These are phyloP conservation scores for Emberiza fucata DNA, from an alignment of 2,113 vertebrate genomes.

Conservation along the genomic window DNA sequence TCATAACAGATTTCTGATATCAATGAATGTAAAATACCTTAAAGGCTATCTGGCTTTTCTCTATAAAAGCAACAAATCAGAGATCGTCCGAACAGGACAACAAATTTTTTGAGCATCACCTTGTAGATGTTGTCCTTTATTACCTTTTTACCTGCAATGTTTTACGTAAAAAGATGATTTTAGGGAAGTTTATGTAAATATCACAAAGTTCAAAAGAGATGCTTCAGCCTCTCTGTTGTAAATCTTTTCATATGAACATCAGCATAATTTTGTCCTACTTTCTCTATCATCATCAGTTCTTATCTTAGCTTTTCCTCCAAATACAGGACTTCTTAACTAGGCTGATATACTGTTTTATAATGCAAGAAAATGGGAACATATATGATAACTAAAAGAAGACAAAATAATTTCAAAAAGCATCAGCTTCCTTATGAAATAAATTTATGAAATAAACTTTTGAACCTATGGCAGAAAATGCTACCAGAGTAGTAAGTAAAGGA, in stretches of 20 bases:
- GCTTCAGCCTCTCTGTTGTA: neutral
- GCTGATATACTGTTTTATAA: neutral
- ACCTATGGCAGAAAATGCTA: neutral
- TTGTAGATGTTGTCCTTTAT: neutral
- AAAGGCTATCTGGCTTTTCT: neutral
- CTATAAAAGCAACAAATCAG: neutral
- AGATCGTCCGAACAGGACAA: neutral
- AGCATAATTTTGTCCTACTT: neutral
- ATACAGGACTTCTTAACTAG: neutral
- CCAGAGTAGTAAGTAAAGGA: neutral
- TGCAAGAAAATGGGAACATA: neutral
- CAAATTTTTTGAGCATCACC: neutral
- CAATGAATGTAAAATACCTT: neutral
- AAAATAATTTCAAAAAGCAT: neutral
- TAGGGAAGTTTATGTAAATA: neutral
- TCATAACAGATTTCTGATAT: conserved; percentile 1
- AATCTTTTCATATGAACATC: neutral
- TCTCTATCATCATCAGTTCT: neutral
- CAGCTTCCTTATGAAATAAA: neutral
- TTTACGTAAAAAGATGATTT: neutral
- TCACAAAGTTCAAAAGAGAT: neutral
- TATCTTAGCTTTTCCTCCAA: neutral
- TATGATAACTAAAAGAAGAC: neutral
- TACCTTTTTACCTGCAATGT: neutral
- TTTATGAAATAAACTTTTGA: neutral